Evolutionary conservation across 2,797 vertebrate species (phyloP).

Genomic region (Macrochelys suwanniensis): DNA sequence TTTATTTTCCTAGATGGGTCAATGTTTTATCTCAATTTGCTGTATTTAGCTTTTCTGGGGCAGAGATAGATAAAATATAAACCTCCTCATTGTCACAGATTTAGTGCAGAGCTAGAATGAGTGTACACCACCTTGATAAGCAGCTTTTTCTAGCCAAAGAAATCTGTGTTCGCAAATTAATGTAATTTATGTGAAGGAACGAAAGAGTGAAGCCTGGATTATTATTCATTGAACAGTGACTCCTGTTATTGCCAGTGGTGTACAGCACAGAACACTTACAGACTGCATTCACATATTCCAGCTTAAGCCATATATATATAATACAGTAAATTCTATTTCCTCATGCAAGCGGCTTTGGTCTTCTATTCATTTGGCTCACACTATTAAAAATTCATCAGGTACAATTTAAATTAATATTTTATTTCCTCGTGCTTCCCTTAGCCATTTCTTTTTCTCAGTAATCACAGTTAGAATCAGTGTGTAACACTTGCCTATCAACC

Average conservation of each 20-base stretch:
- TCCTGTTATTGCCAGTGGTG: slow-evolving; percentile 37
- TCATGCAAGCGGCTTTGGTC: slow-evolving; percentile 1
- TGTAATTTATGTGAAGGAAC: slow-evolving; percentile 62
- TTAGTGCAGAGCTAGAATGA: slow-evolving; percentile 34
- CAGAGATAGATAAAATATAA: slow-evolving; percentile 50
- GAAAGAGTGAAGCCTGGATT: slow-evolving; percentile 44
- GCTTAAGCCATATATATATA: slow-evolving; percentile 11
- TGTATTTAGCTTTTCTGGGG: slow-evolving; percentile 38
- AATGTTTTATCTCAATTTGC: slow-evolving; percentile 69
- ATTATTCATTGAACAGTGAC: slow-evolving; percentile 57
- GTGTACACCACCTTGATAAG: slow-evolving; percentile 67
- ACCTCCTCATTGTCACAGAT: slow-evolving; percentile 59
- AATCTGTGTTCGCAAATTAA: slow-evolving; percentile 61
- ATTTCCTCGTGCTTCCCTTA: background rate
- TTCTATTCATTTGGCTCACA: background rate
- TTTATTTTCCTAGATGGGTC: slow-evolving; percentile 51
- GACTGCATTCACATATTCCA: slow-evolving; percentile 15
- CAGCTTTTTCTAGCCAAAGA: slow-evolving; percentile 58
- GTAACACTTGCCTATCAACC: background rate
- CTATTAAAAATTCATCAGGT: slow-evolving; percentile 43
- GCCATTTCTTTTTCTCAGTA: background rate
- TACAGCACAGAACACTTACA: background rate
- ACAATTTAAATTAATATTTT: slow-evolving; percentile 51
- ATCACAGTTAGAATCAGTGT: accelerated
- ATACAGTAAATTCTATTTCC: slow-evolving; percentile 19